A percentile compares a stretch with the other conserved stretches of the same genome.
phyloP scores from a whole-genome alignment of 2,797 vertebrate genomes.

The Discoglossus pictus region DNA sequence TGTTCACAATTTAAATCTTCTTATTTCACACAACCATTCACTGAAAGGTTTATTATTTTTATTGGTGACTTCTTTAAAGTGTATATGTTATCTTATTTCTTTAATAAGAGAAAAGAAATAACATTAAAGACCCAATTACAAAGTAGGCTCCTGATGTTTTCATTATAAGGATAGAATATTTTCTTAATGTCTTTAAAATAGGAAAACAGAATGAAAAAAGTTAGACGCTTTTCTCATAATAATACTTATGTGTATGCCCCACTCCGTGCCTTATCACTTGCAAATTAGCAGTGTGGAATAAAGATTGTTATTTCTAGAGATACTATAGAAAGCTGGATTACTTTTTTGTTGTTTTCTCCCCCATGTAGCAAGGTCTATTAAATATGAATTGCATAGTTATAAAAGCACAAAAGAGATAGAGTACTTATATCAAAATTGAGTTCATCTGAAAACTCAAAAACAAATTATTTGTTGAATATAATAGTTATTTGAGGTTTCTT shows the following conservation, averaged over 20 bases:
- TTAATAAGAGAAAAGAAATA: slow-evolving; percentile 15
- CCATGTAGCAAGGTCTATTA: background rate
- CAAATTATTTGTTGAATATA: background rate
- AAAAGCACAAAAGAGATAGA: background rate
- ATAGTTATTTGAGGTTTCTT: no score
- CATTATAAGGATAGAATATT: slow-evolving; percentile 10
- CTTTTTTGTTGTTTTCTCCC: background rate
- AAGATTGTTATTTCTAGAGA: background rate
- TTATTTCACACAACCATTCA: no score
- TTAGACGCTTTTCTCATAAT: background rate
- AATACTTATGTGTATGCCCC: background rate
- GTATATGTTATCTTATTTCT: slow-evolving; percentile 6
- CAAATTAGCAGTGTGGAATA: background rate
- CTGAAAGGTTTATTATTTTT: no score
- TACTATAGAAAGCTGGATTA: background rate
- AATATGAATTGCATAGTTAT: slow-evolving; percentile 1
- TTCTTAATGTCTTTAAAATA: background rate
- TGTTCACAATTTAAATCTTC: no score
- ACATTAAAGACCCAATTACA: slow-evolving; percentile 19
- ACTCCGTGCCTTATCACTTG: background rate
- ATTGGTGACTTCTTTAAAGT: background rate
- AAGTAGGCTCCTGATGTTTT: background rate
- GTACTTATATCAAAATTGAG: background rate
- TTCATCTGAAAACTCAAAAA: background rate
- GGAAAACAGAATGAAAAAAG: background rate